These are phyloP conservation scores for Clarias macrocephalus DNA, from an alignment of 2,113 vertebrate species.

Conservation along the genomic window DNA sequence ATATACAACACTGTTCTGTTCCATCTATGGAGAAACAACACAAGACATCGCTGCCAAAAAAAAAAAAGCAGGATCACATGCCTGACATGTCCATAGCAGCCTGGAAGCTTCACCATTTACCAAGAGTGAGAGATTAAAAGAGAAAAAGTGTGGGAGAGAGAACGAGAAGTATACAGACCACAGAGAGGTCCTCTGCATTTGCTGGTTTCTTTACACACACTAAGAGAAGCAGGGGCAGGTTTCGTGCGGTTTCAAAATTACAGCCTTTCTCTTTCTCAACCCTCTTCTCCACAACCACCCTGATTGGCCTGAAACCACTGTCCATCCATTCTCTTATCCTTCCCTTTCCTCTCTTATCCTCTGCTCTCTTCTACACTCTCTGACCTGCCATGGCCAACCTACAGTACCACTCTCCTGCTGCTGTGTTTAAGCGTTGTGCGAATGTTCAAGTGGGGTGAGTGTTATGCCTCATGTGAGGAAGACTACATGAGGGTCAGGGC, in stretches of 20 bases:
- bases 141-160: constrained; percentile 25
- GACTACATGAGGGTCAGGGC: constrained; percentile 25
- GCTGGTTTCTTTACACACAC: constrained; percentile 21
- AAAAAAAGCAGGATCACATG: constrained; percentile 6
- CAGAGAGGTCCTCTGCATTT: constrained; percentile 10
- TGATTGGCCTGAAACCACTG: constrained; percentile 1
- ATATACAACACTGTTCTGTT: constrained; percentile 14
- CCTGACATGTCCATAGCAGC: background rate
- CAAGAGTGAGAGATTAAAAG: background rate
- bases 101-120: constrained; percentile 16
- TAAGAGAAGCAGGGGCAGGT: constrained; percentile 17
- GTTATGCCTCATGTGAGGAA: background rate
- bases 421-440: background rate
- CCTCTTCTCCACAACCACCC: constrained; percentile 42
- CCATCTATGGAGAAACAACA: background rate
- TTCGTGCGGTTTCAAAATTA: constrained; percentile 50
- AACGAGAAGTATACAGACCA: constrained; percentile 41
- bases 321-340: background rate
- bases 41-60: background rate
- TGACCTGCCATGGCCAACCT: background rate
- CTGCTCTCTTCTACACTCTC: background rate
- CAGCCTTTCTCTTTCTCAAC: constrained; percentile 22
- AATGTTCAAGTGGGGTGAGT: constrained; percentile 7
- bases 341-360: background rate
- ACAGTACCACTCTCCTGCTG: background rate